A percentile compares a stretch with the other conserved stretches of the same genome.
Conservation (phyloP, 53 echinoderm and acorn worm species). For the Stichopus horrens region DNA sequence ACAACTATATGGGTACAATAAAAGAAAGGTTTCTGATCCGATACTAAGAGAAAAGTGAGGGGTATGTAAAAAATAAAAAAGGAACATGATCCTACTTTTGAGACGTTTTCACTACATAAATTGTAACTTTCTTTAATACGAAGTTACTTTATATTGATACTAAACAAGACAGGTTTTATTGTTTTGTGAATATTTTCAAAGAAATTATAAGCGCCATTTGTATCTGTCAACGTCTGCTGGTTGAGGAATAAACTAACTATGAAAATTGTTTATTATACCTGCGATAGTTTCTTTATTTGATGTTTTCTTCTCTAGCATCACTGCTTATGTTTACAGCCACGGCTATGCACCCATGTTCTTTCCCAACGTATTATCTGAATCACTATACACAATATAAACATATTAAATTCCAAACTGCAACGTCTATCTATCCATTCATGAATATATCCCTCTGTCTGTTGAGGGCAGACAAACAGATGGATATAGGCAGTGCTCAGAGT, state of each 20-base stretch:
- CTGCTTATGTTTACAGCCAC: too few species aligned
- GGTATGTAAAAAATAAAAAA: background rate
- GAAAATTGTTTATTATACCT: background rate
- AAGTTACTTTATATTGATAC: background rate
- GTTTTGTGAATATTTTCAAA: constrained; percentile 30
- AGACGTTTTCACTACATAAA: background rate
- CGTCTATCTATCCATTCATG: too few species aligned
- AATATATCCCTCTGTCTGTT: too few species aligned
- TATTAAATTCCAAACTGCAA: too few species aligned
- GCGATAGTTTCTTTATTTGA: too few species aligned
- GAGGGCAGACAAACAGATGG: too few species aligned
- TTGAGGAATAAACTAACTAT: constrained; percentile 16
- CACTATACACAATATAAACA: too few species aligned
- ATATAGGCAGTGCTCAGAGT: too few species aligned
- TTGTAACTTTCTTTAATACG: background rate
- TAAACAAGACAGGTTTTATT: background rate
- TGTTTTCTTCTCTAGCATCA: too few species aligned
- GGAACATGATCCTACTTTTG: background rate
- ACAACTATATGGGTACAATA: background rate
- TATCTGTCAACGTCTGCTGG: constrained; percentile 25
- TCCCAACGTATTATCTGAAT: too few species aligned
- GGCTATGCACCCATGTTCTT: too few species aligned
- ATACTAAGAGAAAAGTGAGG: background rate
- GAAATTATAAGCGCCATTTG: constrained; percentile 34
- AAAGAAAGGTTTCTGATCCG: background rate